Conservation (phyloP, 2,113 vertebrate genomes). For the Gavialis gangeticus region DNA sequence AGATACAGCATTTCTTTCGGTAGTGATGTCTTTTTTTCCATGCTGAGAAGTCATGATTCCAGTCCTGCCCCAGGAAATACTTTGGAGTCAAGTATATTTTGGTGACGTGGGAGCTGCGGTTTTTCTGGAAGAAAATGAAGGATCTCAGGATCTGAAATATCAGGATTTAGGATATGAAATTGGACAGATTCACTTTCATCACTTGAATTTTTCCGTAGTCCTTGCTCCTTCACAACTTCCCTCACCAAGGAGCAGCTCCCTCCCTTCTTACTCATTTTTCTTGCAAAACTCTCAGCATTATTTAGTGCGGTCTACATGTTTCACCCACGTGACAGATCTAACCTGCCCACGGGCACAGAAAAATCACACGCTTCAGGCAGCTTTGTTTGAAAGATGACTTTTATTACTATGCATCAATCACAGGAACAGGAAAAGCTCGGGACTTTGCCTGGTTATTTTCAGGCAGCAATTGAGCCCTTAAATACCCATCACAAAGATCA, state of each 20-base stretch:
- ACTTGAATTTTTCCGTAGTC: no score
- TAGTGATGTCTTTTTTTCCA: not conserved
- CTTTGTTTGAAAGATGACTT: not conserved
- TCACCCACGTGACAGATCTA: not conserved
- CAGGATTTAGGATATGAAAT: no score
- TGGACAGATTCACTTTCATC: no score
- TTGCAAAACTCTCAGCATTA: not conserved
- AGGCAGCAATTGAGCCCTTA: conserved; percentile 8
- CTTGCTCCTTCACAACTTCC: no score
- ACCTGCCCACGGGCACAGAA: not conserved
- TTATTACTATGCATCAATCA: conserved; percentile 11
- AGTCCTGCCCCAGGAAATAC: not conserved
- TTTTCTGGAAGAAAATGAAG: not conserved
- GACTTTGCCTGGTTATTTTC: not conserved
- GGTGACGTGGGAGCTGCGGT: accelerated
- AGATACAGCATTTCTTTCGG: not conserved
- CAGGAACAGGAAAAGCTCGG: not conserved
- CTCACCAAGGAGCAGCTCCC: no score
- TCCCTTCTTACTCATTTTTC: not conserved
- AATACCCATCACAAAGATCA: accelerated
- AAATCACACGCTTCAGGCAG: not conserved
- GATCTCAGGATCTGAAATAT: no score
- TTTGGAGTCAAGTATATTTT: not conserved
- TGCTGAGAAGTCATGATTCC: not conserved
- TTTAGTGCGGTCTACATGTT: not conserved